These are phyloP conservation scores for Agrochola macilenta DNA, from an alignment of 2,888 invertebrate species.

Conservation along the genomic window DNA sequence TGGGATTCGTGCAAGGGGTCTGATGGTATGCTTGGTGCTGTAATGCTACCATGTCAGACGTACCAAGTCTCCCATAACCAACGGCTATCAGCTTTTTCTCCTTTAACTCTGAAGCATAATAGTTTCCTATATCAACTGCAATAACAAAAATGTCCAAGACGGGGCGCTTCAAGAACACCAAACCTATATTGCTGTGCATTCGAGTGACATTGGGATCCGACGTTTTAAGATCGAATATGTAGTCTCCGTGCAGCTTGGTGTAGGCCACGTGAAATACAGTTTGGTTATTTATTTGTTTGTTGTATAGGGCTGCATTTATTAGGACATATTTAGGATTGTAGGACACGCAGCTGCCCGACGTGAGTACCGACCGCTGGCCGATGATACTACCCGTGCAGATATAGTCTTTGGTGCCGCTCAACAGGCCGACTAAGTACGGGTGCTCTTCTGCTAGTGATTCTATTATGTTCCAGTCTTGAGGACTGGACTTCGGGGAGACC, in stretches of 20 bases:
- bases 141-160: constrained; percentile 71
- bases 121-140: constrained; percentile 73
- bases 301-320: constrained; percentile 74
- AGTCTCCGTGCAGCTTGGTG: constrained; percentile 74
- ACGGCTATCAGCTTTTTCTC: constrained; percentile 71
- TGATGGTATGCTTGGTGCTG: constrained; percentile 77
- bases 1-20: constrained; percentile 78
- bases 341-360: constrained; percentile 79
- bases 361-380: constrained; percentile 74
- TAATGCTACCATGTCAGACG: constrained; percentile 66
- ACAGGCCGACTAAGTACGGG: constrained; percentile 79
- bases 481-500: background rate
- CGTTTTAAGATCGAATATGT: constrained; percentile 69
- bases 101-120: constrained; percentile 75
- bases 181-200: constrained; percentile 81
- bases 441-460: constrained; percentile 80
- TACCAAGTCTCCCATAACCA: constrained; percentile 75
- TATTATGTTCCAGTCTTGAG: constrained; percentile 71
- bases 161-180: constrained; percentile 73
- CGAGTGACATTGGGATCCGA: constrained; percentile 69
- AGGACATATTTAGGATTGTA: constrained; percentile 72
- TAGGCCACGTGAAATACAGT: constrained; percentile 72
- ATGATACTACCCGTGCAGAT: constrained; percentile 80
- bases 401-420: constrained; percentile 72
- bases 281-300: constrained; percentile 62